Base-by-base conservation (phyloP, 2,113 vertebrate species). In the Octodon degus region DNA sequence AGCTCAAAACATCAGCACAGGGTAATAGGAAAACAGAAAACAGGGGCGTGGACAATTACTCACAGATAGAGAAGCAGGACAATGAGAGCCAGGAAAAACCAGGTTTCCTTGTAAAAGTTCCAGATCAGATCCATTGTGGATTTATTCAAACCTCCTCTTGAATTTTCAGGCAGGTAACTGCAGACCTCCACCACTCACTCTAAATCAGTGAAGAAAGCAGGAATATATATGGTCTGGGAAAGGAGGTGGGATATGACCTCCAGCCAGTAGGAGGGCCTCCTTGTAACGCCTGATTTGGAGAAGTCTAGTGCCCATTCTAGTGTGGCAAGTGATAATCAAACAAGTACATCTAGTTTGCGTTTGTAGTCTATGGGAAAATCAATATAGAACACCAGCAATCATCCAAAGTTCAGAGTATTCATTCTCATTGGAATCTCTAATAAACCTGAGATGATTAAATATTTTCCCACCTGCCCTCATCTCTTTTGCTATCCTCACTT, bases 61-160 rank as follows among this genome's bases (percentile, higher is more conserved):
- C 83, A 97, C 97, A 96, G 7, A 40, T 96, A 94, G 6, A 97
- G 70, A 9, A 97, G 86, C 50, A 86, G 24, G 5, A 96, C 72
- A 40, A 70, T 70, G 50, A 0, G 62, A 58, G n/a, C 63, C 77
- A 93, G 79, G 1, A 96, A 93, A 24, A 77, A 0, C 90, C 94
- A 93, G 32, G 79, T 94, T 74, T 81, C 94, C 20, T 1, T 5
- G 11, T 90, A 85, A 68, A 96, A 96, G 30, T 67, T 62, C 76
- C 76, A 90, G 27, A 90, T 76, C 6, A 93, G 77, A 19, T 93
- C 63, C 97, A 95, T 94, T 3, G 6, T n/a, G 1, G 12, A 24
- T 63, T 25, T 47, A 5, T 12, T 32, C 65, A 12, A 67, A 67
- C 13, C 12, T 47, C 14, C 1, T 9, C 14, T 22, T 30, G 27